phyloP scores from a whole-genome alignment of 1,140 invertebrate genomes.

The Drosophila trapezifrons region DNA sequence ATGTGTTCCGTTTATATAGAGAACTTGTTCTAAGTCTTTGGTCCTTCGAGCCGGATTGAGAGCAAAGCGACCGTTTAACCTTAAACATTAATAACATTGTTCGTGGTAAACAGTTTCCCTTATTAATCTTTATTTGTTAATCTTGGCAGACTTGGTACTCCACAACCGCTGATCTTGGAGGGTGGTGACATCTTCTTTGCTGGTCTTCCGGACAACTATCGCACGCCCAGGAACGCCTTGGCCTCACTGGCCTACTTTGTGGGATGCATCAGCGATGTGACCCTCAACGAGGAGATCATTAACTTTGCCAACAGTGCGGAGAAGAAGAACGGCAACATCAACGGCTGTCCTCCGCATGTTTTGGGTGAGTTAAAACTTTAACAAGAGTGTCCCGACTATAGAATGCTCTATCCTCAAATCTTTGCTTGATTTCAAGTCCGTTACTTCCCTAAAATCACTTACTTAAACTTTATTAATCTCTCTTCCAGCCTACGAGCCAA shows the following conservation, averaged over 20 bases:
- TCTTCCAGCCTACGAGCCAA: slow-evolving; percentile 63
- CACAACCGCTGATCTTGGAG: slow-evolving; percentile 86
- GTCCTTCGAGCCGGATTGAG: no score
- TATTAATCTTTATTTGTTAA: slow-evolving; percentile 2
- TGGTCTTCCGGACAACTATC: slow-evolving; percentile 88
- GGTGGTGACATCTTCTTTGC: slow-evolving; percentile 92
- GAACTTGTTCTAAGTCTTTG: no score
- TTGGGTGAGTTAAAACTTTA: slow-evolving; percentile 57
- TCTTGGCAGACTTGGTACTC: slow-evolving; percentile 67
- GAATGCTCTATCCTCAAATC: no score
- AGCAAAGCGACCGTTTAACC: no score
- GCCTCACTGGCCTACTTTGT: slow-evolving; percentile 87
- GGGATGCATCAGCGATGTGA: slow-evolving; percentile 95
- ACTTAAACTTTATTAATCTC: neutral
- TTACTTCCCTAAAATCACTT: neutral
- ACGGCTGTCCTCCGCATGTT: slow-evolving; percentile 86
- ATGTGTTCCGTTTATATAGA: no score
- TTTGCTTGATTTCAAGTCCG: no score
- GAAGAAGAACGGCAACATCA: slow-evolving; percentile 87
- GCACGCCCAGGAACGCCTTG: slow-evolving; percentile 73
- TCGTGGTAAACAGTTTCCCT: no score
- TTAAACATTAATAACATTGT: no score
- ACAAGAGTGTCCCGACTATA: no score
- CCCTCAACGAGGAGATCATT: slow-evolving; percentile 91
- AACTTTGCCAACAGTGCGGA: slow-evolving; percentile 92